Evolutionary conservation across 2,113 vertebrate genomes (phyloP).

Genomic region (Uria aalge): DNA sequence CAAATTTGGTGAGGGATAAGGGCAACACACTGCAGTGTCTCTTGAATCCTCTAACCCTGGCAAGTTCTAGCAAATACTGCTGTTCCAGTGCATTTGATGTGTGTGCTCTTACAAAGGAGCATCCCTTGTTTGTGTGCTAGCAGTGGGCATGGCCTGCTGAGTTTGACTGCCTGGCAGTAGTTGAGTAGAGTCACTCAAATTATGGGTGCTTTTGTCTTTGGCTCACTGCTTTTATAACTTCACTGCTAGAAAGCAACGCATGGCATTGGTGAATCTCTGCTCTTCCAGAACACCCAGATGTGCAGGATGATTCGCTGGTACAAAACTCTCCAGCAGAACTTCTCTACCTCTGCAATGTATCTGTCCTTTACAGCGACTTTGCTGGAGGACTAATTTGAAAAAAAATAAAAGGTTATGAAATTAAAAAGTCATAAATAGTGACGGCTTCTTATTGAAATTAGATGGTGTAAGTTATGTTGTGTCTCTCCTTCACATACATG

Average conservation of each 20-base stretch:
- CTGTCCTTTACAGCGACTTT: not conserved
- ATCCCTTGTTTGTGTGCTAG: not conserved
- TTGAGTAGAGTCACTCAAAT: not conserved
- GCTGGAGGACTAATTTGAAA: not conserved
- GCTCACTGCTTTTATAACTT: not conserved
- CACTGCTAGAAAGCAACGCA: accelerated
- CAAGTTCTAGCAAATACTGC: not conserved
- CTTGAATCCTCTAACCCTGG: not conserved
- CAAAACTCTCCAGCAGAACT: not conserved
- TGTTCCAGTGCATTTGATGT: not conserved
- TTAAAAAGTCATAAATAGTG: not conserved
- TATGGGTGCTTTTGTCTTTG: not conserved
- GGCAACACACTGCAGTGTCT: not conserved
- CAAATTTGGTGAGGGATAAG: not conserved
- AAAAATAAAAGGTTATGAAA: not conserved
- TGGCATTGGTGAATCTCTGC: accelerated
- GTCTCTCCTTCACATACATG: accelerated
- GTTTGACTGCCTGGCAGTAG: not conserved
- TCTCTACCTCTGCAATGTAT: not conserved
- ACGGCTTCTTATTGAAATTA: not conserved
- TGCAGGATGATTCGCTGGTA: not conserved
- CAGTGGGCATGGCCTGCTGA: not conserved
- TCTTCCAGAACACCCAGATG: not conserved
- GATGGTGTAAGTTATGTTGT: not conserved
- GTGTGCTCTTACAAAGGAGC: accelerated